Evolutionary conservation across 2,888 invertebrate species (phyloP).

Genomic region (Adela reaumurella): DNA sequence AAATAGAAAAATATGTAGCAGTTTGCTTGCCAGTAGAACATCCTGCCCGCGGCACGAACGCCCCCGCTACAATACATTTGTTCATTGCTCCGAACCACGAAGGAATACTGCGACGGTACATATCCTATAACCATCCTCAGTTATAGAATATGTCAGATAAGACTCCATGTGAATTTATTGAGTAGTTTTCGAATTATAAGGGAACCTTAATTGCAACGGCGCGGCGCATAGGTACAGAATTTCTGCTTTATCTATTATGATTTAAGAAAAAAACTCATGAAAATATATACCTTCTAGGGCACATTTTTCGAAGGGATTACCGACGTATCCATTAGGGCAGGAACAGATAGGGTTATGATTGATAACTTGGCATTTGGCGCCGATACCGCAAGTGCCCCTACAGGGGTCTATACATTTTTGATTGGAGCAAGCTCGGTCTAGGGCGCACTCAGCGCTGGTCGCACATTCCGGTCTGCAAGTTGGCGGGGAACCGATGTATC

Average conservation of each 20-base stretch:
- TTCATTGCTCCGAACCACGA: too few species aligned
- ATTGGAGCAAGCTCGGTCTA: slow-evolving; percentile 65
- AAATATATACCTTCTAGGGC: slow-evolving; percentile 51
- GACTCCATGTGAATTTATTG: too few species aligned
- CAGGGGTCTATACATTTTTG: slow-evolving; percentile 73
- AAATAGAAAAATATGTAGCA: too few species aligned
- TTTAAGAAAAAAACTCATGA: neutral
- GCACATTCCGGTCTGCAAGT: slow-evolving; percentile 70
- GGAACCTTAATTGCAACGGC: too few species aligned
- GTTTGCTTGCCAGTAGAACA: too few species aligned
- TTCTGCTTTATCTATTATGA: neutral
- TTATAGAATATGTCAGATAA: too few species aligned
- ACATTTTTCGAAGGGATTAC: slow-evolving; percentile 71
- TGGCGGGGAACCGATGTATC: slow-evolving; percentile 69
- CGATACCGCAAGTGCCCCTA: slow-evolving; percentile 66
- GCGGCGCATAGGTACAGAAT: too few species aligned
- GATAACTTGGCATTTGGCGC: slow-evolving; percentile 67
- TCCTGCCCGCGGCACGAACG: too few species aligned
- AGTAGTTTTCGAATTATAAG: too few species aligned
- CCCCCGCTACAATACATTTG: too few species aligned
- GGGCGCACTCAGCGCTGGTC: slow-evolving; percentile 64
- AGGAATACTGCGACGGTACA: too few species aligned
- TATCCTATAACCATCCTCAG: too few species aligned
- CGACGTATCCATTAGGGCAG: slow-evolving; percentile 63
- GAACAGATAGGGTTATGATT: slow-evolving; percentile 73